Percentiles rank a stretch among this genome's conserved stretches.
Conservation (phyloP, 1,140 invertebrate species). For the Uloborus diversus region DNA sequence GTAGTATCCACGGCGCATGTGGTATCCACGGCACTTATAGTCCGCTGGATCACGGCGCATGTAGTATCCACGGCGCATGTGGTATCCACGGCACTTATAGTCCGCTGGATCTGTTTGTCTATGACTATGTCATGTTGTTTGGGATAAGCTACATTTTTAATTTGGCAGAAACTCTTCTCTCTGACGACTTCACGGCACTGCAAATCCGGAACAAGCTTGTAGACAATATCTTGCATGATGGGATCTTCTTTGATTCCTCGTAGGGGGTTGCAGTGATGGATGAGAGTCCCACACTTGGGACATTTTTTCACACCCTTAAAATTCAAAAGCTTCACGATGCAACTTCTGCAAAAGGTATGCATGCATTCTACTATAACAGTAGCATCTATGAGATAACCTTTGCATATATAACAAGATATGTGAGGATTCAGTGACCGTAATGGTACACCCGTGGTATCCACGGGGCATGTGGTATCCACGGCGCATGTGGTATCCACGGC, state of each 20-base stretch:
- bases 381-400: conserved; percentile 92
- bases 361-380: conserved; percentile 94
- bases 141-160: conserved; percentile 46
- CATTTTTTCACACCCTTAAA: conserved; percentile 9
- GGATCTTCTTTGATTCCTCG: conserved; percentile 61
- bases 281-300: conserved; percentile 17
- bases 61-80: too few species aligned
- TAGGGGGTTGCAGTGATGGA: conserved; percentile 13
- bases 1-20: too few species aligned
- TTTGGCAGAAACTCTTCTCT: conserved; percentile 63
- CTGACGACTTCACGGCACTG: conserved; percentile 66
- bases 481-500: too few species aligned
- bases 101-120: too few species aligned
- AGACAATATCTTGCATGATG: conserved; percentile 67
- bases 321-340: conserved; percentile 67
- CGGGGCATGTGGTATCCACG: too few species aligned
- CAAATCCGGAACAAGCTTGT: conserved; percentile 66
- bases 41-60: too few species aligned
- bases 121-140: neutral
- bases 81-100: too few species aligned
- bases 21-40: too few species aligned
- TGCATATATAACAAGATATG: conserved; percentile 80
- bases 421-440: conserved; percentile 22
- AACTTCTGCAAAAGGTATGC: conserved; percentile 77
- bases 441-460: too few species aligned